Conservation (phyloP, 2,888 invertebrate species). For the Chrysomela aeneicollis region DNA sequence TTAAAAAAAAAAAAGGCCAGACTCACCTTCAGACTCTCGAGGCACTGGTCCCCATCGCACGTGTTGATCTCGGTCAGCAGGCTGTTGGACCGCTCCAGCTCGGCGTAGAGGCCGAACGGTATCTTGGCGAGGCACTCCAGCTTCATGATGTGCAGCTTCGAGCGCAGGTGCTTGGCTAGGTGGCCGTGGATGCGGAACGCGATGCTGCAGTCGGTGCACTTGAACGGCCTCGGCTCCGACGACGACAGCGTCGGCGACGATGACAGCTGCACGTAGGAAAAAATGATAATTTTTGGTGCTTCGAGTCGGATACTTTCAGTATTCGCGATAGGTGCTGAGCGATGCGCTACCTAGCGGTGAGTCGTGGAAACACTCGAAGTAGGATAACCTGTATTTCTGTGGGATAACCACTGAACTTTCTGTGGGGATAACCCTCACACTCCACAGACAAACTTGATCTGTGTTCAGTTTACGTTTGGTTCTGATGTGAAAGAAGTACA, state of each 20-base stretch:
- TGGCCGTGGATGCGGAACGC: slow-evolving; percentile 97
- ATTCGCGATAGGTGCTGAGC: too few relatives aligned
- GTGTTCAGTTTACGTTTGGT: too few relatives aligned
- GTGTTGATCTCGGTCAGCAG: slow-evolving; percentile 95
- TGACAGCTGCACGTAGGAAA: slow-evolving; percentile 54
- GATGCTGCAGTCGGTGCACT: slow-evolving; percentile 94
- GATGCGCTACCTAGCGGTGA: too few relatives aligned
- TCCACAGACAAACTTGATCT: too few relatives aligned
- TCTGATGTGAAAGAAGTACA: too few relatives aligned
- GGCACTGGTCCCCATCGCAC: slow-evolving; percentile 93
- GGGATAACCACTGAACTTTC: too few relatives aligned
- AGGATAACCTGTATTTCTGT: too few relatives aligned
- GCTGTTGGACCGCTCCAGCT: slow-evolving; percentile 89
- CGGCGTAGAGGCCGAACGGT: slow-evolving; percentile 93
- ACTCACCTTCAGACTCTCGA: slow-evolving; percentile 80
- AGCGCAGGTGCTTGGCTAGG: slow-evolving; percentile 94
- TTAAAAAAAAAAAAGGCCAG: too few relatives aligned
- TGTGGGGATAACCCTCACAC: too few relatives aligned
- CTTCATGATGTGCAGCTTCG: slow-evolving; percentile 95
- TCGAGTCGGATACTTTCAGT: too few relatives aligned
- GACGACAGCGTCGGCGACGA: slow-evolving; percentile 75
- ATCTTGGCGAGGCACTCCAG: slow-evolving; percentile 91
- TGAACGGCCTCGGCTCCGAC: slow-evolving; percentile 94
- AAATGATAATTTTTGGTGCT: slow-evolving; percentile 31
- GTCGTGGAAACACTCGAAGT: too few relatives aligned